These are phyloP conservation scores for Ophion slaviceki DNA, from an alignment of 2,888 invertebrate species.

Conservation along the genomic window DNA sequence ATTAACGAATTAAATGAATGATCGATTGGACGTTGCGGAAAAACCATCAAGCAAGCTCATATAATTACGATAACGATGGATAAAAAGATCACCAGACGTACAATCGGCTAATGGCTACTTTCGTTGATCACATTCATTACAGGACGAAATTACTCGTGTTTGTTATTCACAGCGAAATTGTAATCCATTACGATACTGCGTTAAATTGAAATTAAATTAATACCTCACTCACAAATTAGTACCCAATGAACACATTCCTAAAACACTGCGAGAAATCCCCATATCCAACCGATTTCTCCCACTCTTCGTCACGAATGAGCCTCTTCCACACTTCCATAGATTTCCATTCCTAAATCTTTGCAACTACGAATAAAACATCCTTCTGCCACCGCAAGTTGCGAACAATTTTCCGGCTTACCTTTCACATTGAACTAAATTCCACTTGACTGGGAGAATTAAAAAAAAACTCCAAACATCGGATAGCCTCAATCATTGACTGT, in stretches of 20 bases:
- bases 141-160: not conserved
- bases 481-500: slow-evolving; percentile 14
- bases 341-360: not conserved
- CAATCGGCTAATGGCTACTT: not conserved
- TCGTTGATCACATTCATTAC: not conserved
- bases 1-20: not conserved
- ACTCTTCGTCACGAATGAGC: not conserved
- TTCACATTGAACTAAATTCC: not conserved
- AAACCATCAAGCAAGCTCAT: slow-evolving; percentile 46
- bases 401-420: not conserved
- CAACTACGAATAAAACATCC: not conserved
- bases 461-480: slow-evolving; percentile 19
- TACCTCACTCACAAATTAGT: too few relatives aligned
- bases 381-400: not conserved
- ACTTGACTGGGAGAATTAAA: not conserved
- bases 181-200: not conserved
- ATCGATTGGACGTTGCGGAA: not conserved
- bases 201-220: too few relatives aligned
- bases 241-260: not conserved
- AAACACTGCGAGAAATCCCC: not conserved
- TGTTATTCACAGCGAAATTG: not conserved
- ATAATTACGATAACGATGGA: not conserved
- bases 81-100: not conserved
- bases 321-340: not conserved
- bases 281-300: not conserved